These are phyloP conservation scores for Galeopsomyia nigrocyanea DNA, from an alignment of 2,888 invertebrate genomes.

Conservation along the genomic window DNA sequence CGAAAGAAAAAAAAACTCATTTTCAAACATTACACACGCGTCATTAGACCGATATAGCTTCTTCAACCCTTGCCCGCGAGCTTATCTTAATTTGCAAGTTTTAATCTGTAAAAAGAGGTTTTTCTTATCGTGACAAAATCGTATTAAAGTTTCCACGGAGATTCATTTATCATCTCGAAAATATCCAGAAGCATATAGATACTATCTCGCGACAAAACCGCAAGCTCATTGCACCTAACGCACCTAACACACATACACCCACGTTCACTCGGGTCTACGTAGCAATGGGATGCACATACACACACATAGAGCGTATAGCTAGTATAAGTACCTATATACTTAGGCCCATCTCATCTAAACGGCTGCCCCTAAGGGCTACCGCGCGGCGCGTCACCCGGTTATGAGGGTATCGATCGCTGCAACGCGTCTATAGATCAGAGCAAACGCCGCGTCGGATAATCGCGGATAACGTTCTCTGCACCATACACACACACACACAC, in stretches of 20 bases:
- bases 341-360: background rate
- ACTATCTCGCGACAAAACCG: too few relatives aligned
- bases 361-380: slow-evolving; percentile 15
- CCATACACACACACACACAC: slow-evolving; percentile 45
- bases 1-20: too few relatives aligned
- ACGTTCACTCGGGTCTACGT: too few relatives aligned
- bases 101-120: too few relatives aligned
- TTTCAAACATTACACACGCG: too few relatives aligned
- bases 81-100: too few relatives aligned
- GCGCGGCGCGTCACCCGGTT: slow-evolving; percentile 22
- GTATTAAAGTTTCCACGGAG: too few relatives aligned
- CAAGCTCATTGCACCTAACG: background rate
- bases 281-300: background rate
- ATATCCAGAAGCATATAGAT: too few relatives aligned
- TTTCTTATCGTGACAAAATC: too few relatives aligned
- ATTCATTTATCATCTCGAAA: too few relatives aligned
- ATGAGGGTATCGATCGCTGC: slow-evolving; percentile 34
- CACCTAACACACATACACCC: background rate
- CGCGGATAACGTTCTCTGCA: slow-evolving; percentile 47
- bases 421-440: slow-evolving; percentile 56
- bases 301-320: background rate
- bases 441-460: slow-evolving; percentile 55
- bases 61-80: too few relatives aligned
- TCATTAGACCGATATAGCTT: too few relatives aligned
- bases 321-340: slow-evolving; percentile 20